Base-by-base conservation (phyloP, 2,113 vertebrate genomes). In the Pangasianodon hypophthalmus region DNA sequence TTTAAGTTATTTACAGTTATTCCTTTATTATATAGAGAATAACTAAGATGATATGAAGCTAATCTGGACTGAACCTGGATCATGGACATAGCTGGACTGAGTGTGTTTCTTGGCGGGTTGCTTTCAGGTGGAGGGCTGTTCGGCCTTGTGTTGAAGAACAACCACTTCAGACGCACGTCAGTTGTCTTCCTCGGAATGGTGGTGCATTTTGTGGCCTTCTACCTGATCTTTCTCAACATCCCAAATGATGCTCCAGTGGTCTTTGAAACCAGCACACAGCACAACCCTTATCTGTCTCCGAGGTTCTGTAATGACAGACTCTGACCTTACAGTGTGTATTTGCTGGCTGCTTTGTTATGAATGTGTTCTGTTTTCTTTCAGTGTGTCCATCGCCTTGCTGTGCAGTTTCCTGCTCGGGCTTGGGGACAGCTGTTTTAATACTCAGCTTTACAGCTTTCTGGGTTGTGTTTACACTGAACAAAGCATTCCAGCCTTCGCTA, bases 391-490 rank as follows among this genome's bases (percentile, higher is more conserved):
- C 26, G 97, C 98, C 88, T 92, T 99, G 93, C 94, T 98, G 90
- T 99, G 98, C 95, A 99, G 98, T 90, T 99, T 99, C 91, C 92
- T 99, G 88, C 90, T 99, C 83, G 98, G 98, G 41, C 96, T 99
- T 0, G 98, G 98, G 2, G 98, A 99, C 95, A 99, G 98, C 95
- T 99, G 98, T 88, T 99, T 99, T 94, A 99, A 99, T 89, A 99
- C 98, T 0, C 98, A 99, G 91, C 97, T 99, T 89, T 98, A 99
- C 92, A 99, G 98, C 79, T 97, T 99, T 89, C 90, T 99, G 71
- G 98, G 98, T 29, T 95, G 96, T 11, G 94, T 98, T 41, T 98
- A 98, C 46, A 95, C 97, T 0, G 98, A 98, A 87, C 97, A 98
- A 93, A 99, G 98, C 14, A 96, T 96, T 4, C 96, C 98, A 18